Conservation (phyloP, 2,797 vertebrate species). For the Atherinosoma microstoma region DNA sequence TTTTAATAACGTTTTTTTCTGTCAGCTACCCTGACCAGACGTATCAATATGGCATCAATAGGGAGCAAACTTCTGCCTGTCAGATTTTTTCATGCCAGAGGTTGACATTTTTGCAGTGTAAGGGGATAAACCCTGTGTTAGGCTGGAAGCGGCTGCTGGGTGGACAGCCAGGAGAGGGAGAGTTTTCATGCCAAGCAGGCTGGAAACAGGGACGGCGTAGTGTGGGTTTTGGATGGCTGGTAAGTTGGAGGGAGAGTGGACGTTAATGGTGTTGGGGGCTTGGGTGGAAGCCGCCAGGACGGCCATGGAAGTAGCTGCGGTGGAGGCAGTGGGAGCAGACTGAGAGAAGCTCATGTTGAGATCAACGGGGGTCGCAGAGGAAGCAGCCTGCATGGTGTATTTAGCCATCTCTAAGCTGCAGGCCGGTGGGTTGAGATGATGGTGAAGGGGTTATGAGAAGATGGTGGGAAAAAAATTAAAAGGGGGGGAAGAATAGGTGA, state of each 20-base stretch:
- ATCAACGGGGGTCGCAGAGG: slow-evolving; percentile 90
- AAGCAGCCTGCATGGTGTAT: slow-evolving; percentile 95
- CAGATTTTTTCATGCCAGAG: slow-evolving; percentile 89
- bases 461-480: slow-evolving; percentile 55
- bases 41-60: slow-evolving; percentile 81
- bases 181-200: slow-evolving; percentile 97
- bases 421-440: slow-evolving; percentile 55
- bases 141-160: slow-evolving; percentile 85
- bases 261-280: slow-evolving; percentile 87
- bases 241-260: slow-evolving; percentile 89
- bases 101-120: slow-evolving; percentile 91
- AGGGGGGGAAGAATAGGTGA: slow-evolving; percentile 66
- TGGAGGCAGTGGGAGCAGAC: slow-evolving; percentile 87
- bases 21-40: slow-evolving; percentile 30
- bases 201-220: slow-evolving; percentile 93
- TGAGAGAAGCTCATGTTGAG: slow-evolving; percentile 94
- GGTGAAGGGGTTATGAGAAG: slow-evolving; percentile 68
- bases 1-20: slow-evolving; percentile 35
- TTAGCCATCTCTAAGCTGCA: slow-evolving; percentile 98
- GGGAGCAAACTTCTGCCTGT: slow-evolving; percentile 94
- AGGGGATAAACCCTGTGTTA: slow-evolving; percentile 87
- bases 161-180: slow-evolving; percentile 91
- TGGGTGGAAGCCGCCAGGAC: slow-evolving; percentile 86
- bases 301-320: slow-evolving; percentile 89
- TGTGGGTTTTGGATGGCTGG: slow-evolving; percentile 89